Evolutionary conservation across 1,140 invertebrate genomes (phyloP).

Genomic region (Pectinophora gossypiella): DNA sequence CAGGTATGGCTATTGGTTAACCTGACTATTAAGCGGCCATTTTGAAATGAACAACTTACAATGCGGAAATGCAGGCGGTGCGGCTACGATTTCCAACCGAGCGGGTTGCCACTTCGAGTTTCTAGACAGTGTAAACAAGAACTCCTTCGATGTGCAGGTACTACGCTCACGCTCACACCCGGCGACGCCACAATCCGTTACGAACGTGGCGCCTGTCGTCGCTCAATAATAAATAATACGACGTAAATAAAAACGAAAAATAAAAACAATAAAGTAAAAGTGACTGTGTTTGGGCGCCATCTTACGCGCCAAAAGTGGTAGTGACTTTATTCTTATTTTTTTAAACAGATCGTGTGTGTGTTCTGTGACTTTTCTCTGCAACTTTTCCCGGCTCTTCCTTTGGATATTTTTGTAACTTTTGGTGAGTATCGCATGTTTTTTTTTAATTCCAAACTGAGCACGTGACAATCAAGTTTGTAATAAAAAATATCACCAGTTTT

Average conservation of each 20-base stretch:
- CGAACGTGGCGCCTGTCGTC: conserved; percentile 47
- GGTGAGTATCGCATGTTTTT: neutral
- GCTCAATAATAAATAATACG: neutral
- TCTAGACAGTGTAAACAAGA: conserved; percentile 49
- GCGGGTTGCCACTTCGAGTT: conserved; percentile 37
- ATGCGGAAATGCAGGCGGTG: conserved; percentile 51
- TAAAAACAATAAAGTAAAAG: neutral
- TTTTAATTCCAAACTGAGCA: neutral
- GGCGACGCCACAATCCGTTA: conserved; percentile 48
- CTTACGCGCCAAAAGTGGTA: conserved; percentile 32
- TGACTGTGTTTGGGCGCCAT: conserved; percentile 17
- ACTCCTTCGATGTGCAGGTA: conserved; percentile 17
- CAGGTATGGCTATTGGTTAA: conserved; percentile 29
- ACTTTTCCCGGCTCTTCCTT: neutral
- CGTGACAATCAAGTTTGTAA: neutral
- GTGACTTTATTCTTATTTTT: conserved; percentile 4
- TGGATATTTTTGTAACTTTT: neutral
- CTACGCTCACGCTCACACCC: conserved; percentile 37
- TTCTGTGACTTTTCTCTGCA: neutral
- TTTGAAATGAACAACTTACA: conserved; percentile 42
- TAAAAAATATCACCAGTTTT: neutral
- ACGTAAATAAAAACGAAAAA: neutral
- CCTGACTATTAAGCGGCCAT: conserved; percentile 42
- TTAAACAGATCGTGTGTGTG: neutral
- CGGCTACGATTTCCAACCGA: conserved; percentile 37